A percentile compares a stretch with the other conserved stretches of the same genome.
phyloP scores from a whole-genome alignment of 1,140 invertebrate species.

The Diploscapter pachys region DNA sequence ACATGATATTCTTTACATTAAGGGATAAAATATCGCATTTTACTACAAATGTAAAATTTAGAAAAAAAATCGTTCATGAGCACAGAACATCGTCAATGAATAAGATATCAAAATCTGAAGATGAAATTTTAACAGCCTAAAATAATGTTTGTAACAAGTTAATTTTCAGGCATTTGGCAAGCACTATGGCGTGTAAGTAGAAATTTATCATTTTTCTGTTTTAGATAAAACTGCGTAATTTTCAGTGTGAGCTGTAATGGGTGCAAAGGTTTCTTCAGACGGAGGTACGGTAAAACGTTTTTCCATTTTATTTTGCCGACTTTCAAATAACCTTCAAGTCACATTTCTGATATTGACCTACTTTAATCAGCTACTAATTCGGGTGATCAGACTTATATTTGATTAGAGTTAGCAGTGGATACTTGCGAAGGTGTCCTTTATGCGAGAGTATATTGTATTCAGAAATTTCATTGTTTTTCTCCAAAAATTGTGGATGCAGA shows the following conservation, averaged over 20 bases:
- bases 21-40: too few relatives aligned
- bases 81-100: too few relatives aligned
- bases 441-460: background rate
- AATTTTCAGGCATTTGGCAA: constrained; percentile 27
- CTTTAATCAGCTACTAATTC: background rate
- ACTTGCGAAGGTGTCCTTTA: background rate
- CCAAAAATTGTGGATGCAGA: too few relatives aligned
- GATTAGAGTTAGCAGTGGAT: background rate
- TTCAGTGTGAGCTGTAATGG: constrained; percentile 16
- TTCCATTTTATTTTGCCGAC: background rate
- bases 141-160: too few relatives aligned
- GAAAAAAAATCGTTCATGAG: too few relatives aligned
- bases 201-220: constrained; percentile 5
- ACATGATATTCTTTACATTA: too few relatives aligned
- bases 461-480: too few relatives aligned
- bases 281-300: constrained; percentile 13
- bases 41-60: too few relatives aligned
- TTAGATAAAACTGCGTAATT: background rate
- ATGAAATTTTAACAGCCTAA: too few relatives aligned
- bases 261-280: constrained; percentile 38
- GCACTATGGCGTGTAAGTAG: constrained; percentile 27
- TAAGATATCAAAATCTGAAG: too few relatives aligned
- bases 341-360: constrained; percentile 3
- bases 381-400: background rate
- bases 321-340: too few relatives aligned